These are phyloP conservation scores for mouse (Mus musculus) DNA, from an alignment of 2,113 vertebrate genomes.

Conservation along the genomic window GRCm39 chr19:16474001-16474500, in stretches of 20 bases:
- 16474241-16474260: no score
- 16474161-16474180: background rate
- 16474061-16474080: background rate
- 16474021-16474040: background rate
- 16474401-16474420: background rate
- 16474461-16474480: background rate
- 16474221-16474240: background rate
- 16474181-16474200: background rate
- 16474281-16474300: background rate
- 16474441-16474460: background rate
- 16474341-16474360: background rate
- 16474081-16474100: background rate
- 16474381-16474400: background rate
- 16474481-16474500: background rate
- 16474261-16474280: background rate
- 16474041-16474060: background rate
- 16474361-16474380: background rate
- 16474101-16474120: background rate
- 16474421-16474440: background rate
- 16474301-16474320: background rate
- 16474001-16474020: background rate
- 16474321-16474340: background rate
- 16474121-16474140: background rate
- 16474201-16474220: background rate
- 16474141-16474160: background rate